Conservation (phyloP, 2,888 invertebrate genomes). For the Nezara viridula region DNA sequence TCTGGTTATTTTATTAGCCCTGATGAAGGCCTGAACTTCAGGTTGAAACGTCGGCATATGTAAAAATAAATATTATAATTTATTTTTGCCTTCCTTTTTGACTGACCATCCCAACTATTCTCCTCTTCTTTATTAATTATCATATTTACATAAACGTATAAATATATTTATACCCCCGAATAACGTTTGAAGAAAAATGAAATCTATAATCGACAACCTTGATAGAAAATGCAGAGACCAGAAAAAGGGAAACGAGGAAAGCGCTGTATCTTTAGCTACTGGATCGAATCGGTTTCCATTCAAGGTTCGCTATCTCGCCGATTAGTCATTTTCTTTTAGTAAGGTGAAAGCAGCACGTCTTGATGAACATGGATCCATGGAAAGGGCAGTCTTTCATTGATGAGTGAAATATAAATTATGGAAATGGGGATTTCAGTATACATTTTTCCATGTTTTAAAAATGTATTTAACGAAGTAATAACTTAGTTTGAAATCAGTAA, state of each 20-base stretch:
- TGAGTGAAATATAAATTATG: neutral
- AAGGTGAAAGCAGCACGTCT: neutral
- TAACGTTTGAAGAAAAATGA: neutral
- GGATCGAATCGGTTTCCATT: slow-evolving; percentile 28
- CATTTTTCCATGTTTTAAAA: too few species aligned
- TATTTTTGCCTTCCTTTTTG: too few species aligned
- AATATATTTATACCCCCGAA: too few species aligned
- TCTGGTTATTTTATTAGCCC: too few species aligned
- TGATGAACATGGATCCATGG: neutral
- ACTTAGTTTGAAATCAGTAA: too few species aligned
- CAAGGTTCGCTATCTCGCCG: neutral
- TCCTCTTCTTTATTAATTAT: too few species aligned
- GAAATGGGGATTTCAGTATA: neutral
- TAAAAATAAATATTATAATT: too few species aligned
- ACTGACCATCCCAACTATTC: too few species aligned
- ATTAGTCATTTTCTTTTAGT: neutral
- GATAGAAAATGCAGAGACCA: neutral
- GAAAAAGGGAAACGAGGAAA: slow-evolving; percentile 9
- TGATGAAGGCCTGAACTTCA: too few species aligned
- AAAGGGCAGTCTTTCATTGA: neutral
- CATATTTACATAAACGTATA: too few species aligned
- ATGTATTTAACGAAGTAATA: too few species aligned
- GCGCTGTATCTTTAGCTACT: neutral
- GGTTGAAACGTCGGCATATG: too few species aligned
- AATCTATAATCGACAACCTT: neutral